Evolutionary conservation across 2,888 invertebrate species (phyloP), one percentile per base, ranked within the genome.

Genomic region (Standfussiana lucernea): DNA sequence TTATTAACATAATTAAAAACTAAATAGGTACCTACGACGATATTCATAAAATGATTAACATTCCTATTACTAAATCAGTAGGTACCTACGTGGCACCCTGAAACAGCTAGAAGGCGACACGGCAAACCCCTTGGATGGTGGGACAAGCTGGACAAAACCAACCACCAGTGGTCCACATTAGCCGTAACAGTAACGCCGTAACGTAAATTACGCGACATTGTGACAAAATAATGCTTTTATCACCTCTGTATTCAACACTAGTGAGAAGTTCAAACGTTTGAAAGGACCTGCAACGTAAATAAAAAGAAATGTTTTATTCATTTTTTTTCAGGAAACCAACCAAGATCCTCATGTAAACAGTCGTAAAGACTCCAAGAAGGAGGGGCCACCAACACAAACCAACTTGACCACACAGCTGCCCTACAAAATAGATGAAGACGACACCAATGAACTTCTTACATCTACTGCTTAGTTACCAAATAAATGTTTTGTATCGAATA

Each of bases 371-470:
- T 80, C 69, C 24, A 80, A 75, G 59, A 86, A 84, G 28, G 81
- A 86, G n/a, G 83, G 84, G 11, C 93, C 95, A 1, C 95, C 95
- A 6, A 92, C 94, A 35, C 84, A 96, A 74, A 95, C 96, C 4
- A 92, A 93, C 45, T 81, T 96, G 79, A 95, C 96, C 1, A 97
- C 97, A 42, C 97, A 96, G 86, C 93, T 97, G 77, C 97, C 97
- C 40, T 97, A 96, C 92, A 97, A 97, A 95, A 97, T 97, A 87
- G 97, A 97, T 85, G 97, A 98, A 95, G 97, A 97, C 85, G 97
- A 95, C 75, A 96, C 97, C 74, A 96, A 95, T 81, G 97, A 97
- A 94, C 92, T 93, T 72, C 86, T 93, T 70, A 91, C 91, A 61
- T 89, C 90, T 65, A 89, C 83, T 47, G 92, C 93, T 73, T 93